Base-by-base conservation (phyloP, 2,797 vertebrate genomes). In the Staurois parvus region DNA sequence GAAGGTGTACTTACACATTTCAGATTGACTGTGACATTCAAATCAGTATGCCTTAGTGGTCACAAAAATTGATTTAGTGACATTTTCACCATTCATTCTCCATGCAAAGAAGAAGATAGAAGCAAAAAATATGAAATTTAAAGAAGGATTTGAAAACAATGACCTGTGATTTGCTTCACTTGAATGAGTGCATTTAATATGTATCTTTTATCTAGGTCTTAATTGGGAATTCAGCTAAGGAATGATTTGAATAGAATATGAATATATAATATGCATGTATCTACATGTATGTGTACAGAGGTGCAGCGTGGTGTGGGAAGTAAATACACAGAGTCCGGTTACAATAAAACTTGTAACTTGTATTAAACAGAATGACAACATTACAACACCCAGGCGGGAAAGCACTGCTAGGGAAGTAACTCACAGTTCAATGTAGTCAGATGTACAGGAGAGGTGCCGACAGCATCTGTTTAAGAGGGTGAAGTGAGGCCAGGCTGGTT, bases 41-140 rank as follows among this genome's bases (percentile, higher is more conserved):
- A 70, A 80, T 80, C 66, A 48, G 78, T 80, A 64, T 24, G 67
- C 42, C 78, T 80, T 80, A 56, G 45, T 72, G 67, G 67, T 80
- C 67, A 59, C 78, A 56, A 34, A 56, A 80, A 80, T 80, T 52
- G 78, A 80, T 80, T 80, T 72, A 34, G 78, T 80, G 67, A 80
- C 78, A 80, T 80, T 80, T 80, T 72, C 13, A 70, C 29, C 29
- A 80, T 80, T 66, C 28, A 28, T 66, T 80, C 68, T 45, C 45
- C 42, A 80, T 69, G 42, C 66, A 79, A 67, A 69, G 28, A 40
- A 79, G 26, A 34, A 34, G 28, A 78, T 64, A 66, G 42, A 56
- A 40, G 52, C 19, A 59, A 59, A 59, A 59, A 52, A 52, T 21
- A 59, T 24, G 21, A 7, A 59, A 59, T 59, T 59, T 59, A 59